phyloP scores from a whole-genome alignment of 2,888 invertebrate species.

The Lissonota sp. region DNA sequence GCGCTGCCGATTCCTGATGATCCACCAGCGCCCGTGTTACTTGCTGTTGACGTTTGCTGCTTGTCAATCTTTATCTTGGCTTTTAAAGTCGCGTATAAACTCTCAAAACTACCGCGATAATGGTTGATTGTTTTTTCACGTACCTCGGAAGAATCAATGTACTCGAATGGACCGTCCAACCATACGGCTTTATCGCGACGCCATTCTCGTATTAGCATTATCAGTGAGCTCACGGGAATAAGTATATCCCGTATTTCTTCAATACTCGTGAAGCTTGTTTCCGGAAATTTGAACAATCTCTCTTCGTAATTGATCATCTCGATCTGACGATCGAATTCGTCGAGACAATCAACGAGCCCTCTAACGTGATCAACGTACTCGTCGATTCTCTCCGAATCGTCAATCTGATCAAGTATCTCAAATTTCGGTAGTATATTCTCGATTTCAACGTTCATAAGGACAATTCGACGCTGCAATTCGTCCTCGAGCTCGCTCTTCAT shows the following conservation, averaged over 20 bases:
- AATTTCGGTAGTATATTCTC: constrained; percentile 84
- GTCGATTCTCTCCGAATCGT: constrained; percentile 84
- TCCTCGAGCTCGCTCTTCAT: constrained; percentile 86
- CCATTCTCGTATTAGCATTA: constrained; percentile 85
- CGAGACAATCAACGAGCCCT: constrained; percentile 84
- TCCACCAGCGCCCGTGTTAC: constrained; percentile 57
- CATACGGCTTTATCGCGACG: constrained; percentile 86
- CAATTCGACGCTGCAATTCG: constrained; percentile 84
- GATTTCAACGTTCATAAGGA: constrained; percentile 84
- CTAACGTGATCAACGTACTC: constrained; percentile 85
- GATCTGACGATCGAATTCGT: constrained; percentile 84
- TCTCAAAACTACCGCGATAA: constrained; percentile 83
- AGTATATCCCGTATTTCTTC: constrained; percentile 84
- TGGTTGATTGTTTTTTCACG: constrained; percentile 85
- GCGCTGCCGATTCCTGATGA: constrained; percentile 46
- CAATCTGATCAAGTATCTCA: constrained; percentile 86
- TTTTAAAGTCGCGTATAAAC: constrained; percentile 84
- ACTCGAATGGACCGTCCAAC: constrained; percentile 87
- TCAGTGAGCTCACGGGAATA: constrained; percentile 76
- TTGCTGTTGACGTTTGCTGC: constrained; percentile 53
- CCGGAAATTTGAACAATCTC: constrained; percentile 86
- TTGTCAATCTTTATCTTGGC: constrained; percentile 81
- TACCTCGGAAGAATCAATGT: constrained; percentile 85
- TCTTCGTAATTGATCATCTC: constrained; percentile 87
- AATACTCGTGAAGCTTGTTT: constrained; percentile 85